phyloP scores from a whole-genome alignment of 2,888 invertebrate genomes.

The Subacronicta megacephala region DNA sequence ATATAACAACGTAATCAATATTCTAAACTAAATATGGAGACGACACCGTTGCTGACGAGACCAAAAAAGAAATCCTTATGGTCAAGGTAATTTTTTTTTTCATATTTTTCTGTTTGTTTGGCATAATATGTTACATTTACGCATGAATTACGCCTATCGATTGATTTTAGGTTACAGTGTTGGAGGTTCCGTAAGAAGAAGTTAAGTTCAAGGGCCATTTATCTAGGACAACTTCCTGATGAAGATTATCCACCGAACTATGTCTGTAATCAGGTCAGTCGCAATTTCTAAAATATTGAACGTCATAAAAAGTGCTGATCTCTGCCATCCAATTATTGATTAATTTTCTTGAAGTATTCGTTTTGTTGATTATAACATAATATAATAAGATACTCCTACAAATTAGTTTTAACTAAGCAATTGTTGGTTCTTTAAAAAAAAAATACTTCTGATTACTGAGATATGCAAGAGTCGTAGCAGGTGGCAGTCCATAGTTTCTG shows the following conservation, averaged over 20 bases:
- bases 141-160: constrained; percentile 27
- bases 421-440: no score
- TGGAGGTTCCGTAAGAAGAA: constrained; percentile 94
- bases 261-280: constrained; percentile 95
- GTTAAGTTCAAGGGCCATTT: constrained; percentile 93
- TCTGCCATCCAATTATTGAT: background rate
- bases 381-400: background rate
- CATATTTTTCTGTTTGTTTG: constrained; percentile 52
- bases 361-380: background rate
- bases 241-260: constrained; percentile 98
- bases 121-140: constrained; percentile 51
- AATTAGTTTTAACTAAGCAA: no score
- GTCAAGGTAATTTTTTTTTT: constrained; percentile 77
- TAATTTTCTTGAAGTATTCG: background rate
- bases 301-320: background rate
- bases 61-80: constrained; percentile 82
- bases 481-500: no score
- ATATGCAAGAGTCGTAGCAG: no score
- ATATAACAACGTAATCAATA: constrained; percentile 25
- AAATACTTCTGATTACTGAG: no score
- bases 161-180: constrained; percentile 92
- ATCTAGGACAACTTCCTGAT: constrained; percentile 93
- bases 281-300: constrained; percentile 16
- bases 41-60: constrained; percentile 79
- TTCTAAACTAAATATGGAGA: constrained; percentile 74